A percentile compares a stretch with the other conserved stretches of the same genome.
These are phyloP conservation scores for Grapholita molesta DNA, from an alignment of 1,140 invertebrate genomes.

Conservation along the genomic window DNA sequence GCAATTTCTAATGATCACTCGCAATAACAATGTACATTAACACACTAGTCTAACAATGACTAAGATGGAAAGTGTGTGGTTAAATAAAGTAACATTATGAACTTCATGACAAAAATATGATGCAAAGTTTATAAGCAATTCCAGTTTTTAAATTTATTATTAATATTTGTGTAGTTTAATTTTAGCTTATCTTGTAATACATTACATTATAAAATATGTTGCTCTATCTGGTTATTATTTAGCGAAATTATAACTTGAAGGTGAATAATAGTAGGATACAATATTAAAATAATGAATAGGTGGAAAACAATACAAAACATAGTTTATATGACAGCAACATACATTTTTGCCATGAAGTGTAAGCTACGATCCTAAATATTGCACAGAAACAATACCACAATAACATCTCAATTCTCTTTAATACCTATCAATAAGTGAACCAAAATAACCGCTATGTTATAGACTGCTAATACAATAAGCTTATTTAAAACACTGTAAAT, in stretches of 20 bases:
- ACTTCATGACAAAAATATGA: background rate
- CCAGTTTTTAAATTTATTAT: background rate
- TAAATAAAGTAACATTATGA: background rate
- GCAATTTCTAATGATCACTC: background rate
- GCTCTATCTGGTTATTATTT: too few relatives aligned
- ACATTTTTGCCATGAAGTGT: background rate
- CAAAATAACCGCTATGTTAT: background rate
- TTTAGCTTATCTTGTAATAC: too few relatives aligned
- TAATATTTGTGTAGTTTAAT: too few relatives aligned
- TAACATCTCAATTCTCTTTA: background rate
- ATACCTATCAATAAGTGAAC: background rate
- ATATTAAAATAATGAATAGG: too few relatives aligned
- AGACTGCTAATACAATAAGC: constrained; percentile 27
- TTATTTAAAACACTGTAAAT: constrained; percentile 53
- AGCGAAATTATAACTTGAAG: too few relatives aligned
- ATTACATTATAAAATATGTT: too few relatives aligned
- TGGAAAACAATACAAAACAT: too few relatives aligned
- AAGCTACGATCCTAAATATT: background rate
- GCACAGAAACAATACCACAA: background rate
- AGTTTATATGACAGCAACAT: background rate
- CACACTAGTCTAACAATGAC: background rate
- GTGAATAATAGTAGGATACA: too few relatives aligned
- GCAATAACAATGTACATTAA: constrained; percentile 12
- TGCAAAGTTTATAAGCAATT: background rate
- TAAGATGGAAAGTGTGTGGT: background rate